phyloP scores from a whole-genome alignment of 2,888 invertebrate genomes.

The Mythimna ferrago region DNA sequence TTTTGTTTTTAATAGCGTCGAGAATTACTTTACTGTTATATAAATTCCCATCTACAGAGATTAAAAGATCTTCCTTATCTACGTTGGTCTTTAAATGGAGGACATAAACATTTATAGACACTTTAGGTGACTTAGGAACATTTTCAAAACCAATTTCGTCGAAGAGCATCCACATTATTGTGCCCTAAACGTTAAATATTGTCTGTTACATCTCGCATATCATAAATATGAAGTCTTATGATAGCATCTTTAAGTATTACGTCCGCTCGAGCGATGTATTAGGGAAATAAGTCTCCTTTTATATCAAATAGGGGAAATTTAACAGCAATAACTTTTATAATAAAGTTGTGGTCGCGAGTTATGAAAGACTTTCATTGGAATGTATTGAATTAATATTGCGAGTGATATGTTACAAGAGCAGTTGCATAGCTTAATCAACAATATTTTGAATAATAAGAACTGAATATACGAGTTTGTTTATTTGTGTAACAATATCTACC shows the following conservation, averaged over 20 bases:
- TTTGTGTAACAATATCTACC: no score
- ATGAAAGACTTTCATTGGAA: conserved; percentile 63
- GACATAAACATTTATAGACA: conserved; percentile 56
- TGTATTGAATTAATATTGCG: conserved; percentile 60
- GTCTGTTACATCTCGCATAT: conserved; percentile 69
- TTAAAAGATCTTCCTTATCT: conserved; percentile 40
- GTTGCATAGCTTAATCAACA: background rate
- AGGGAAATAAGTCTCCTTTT: conserved; percentile 82
- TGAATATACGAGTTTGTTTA: background rate
- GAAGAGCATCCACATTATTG: conserved; percentile 55
- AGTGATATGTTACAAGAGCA: conserved; percentile 22
- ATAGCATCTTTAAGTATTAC: conserved; percentile 72
- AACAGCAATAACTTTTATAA: conserved; percentile 73
- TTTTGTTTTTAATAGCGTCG: conserved; percentile 61
- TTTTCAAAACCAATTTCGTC: conserved; percentile 53
- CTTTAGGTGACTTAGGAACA: conserved; percentile 52
- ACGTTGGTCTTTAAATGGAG: conserved; percentile 38
- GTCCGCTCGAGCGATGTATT: conserved; percentile 76
- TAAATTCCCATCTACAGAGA: conserved; percentile 38
- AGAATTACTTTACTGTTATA: conserved; percentile 40
- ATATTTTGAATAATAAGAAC: background rate
- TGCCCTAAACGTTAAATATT: conserved; percentile 64
- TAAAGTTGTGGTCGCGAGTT: conserved; percentile 63
- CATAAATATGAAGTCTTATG: conserved; percentile 78
- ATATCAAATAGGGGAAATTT: conserved; percentile 78